Evolutionary conservation across 1,140 invertebrate species (phyloP).

Genomic region (Luehdorfia chinensis): DNA sequence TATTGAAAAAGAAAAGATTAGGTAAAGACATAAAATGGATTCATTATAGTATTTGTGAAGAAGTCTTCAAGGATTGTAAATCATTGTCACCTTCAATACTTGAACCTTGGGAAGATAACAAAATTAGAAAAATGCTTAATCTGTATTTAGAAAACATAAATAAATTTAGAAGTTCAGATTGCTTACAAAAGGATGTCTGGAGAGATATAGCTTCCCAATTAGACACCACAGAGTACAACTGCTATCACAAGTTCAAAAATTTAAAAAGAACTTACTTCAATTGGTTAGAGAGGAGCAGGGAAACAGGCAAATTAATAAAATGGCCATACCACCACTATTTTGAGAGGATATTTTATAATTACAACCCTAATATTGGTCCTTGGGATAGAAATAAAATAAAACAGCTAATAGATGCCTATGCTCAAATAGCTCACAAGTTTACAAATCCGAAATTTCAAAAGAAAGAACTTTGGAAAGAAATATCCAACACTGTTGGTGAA

Average conservation of each 20-base stretch:
- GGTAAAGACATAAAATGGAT: conserved; percentile 67
- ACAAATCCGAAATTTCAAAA: conserved; percentile 58
- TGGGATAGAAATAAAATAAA: conserved; percentile 60
- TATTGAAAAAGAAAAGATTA: conserved; percentile 56
- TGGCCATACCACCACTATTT: conserved; percentile 67
- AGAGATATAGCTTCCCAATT: conserved; percentile 54
- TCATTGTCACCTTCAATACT: conserved; percentile 37
- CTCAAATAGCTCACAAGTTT: conserved; percentile 56
- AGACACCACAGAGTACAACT: conserved; percentile 60
- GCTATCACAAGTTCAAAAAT: conserved; percentile 69
- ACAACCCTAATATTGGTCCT: conserved; percentile 42
- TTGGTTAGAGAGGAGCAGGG: conserved; percentile 46
- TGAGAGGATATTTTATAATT: conserved; percentile 66
- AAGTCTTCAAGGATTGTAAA: conserved; percentile 61
- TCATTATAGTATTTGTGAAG: conserved; percentile 57
- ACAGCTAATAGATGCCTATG: conserved; percentile 51
- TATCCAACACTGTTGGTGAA: conserved; percentile 49
- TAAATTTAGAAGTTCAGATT: conserved; percentile 46
- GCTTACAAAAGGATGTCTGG: conserved; percentile 61
- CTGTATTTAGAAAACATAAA: conserved; percentile 62
- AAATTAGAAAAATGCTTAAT: conserved; percentile 44
- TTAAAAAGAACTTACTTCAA: conserved; percentile 69
- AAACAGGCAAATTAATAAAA: conserved; percentile 51
- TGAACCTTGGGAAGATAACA: conserved; percentile 61
- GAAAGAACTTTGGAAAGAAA: conserved; percentile 67